A percentile compares a stretch with the other conserved stretches of the same genome.
These are phyloP conservation scores for Holothuria glaberrima DNA, from an alignment of 35 echinoderm and acorn worm genomes.

Conservation along the genomic window DNA sequence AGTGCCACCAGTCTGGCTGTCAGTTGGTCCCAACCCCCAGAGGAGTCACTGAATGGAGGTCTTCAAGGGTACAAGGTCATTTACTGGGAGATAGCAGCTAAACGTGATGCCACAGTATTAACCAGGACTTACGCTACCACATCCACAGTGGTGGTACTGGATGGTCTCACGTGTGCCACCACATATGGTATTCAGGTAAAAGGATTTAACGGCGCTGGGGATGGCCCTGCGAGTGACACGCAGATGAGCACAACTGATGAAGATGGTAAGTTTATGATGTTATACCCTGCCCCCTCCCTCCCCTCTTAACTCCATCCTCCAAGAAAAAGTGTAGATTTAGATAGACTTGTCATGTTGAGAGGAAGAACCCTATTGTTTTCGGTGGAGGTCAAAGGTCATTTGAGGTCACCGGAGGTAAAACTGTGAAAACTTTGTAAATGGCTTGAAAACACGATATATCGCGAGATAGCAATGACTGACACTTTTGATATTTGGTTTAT, in stretches of 20 bases:
- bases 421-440: too few relatives aligned
- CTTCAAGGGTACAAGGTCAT: constrained; percentile 93
- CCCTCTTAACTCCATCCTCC: too few relatives aligned
- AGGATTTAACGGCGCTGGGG: constrained; percentile 92
- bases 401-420: too few relatives aligned
- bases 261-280: constrained; percentile 44
- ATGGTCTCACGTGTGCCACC: constrained; percentile 79
- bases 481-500: too few relatives aligned
- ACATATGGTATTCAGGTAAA: constrained; percentile 77
- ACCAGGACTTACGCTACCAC: constrained; percentile 64
- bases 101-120: neutral
- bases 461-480: too few relatives aligned
- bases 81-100: constrained; percentile 14
- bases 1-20: constrained; percentile 58
- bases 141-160: constrained; percentile 65
- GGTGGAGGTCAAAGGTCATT: too few relatives aligned
- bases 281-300: too few relatives aligned
- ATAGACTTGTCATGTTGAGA: too few relatives aligned
- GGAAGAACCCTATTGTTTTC: too few relatives aligned
- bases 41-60: constrained; percentile 84
- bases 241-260: constrained; percentile 44
- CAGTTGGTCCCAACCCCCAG: constrained; percentile 76
- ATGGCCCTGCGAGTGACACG: constrained; percentile 68
- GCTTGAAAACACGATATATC: too few relatives aligned
- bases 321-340: too few relatives aligned